phyloP scores from a whole-genome alignment of 2,797 vertebrate species.

The Spondyliosoma cantharus region DNA sequence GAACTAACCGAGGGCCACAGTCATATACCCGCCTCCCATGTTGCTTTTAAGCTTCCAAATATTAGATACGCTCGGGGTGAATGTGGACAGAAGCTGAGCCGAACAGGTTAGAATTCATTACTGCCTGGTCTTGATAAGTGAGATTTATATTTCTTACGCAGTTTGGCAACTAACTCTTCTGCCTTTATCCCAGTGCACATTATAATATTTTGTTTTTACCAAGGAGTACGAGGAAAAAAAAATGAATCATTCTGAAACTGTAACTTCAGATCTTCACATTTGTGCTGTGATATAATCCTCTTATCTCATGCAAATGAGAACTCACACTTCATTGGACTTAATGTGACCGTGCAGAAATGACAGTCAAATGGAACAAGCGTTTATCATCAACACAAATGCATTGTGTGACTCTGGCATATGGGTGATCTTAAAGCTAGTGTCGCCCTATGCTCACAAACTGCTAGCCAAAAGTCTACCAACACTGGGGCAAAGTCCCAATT shows the following conservation, averaged over 20 bases:
- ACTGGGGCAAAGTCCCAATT: background rate
- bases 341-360: background rate
- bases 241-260: background rate
- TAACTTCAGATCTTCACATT: constrained; percentile 9
- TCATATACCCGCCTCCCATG: background rate
- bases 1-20: background rate
- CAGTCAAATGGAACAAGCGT: background rate
- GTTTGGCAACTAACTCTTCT: background rate
- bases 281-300: constrained; percentile 11
- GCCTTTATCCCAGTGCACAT: background rate
- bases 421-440: too few relatives aligned
- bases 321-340: background rate
- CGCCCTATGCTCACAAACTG: constrained; percentile 1
- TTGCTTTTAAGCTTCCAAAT: constrained; percentile 7
- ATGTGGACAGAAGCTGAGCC: constrained; percentile 10
- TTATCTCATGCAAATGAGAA: constrained; percentile 18
- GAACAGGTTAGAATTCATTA: background rate
- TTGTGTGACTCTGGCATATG: background rate
- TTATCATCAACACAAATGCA: background rate
- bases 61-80: background rate
- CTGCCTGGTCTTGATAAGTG: background rate
- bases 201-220: background rate
- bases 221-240: background rate
- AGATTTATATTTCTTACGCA: background rate
- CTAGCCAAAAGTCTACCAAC: background rate